Evolutionary conservation across 2,888 invertebrate genomes (phyloP), one percentile per base, ranked within the genome.

Genomic region (Pristionchus maxplancki): DNA sequence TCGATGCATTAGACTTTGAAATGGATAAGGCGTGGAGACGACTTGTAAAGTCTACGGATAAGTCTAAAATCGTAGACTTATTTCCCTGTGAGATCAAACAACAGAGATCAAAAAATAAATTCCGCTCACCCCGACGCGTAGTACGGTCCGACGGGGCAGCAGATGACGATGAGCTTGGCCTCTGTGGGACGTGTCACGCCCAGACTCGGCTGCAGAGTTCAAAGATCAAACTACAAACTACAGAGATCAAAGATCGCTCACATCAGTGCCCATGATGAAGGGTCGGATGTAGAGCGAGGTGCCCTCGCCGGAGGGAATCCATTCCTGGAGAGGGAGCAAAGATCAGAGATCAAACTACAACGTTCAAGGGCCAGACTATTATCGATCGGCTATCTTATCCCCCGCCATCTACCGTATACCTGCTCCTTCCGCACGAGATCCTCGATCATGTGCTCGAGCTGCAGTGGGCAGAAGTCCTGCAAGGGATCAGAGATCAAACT

Each of bases 211-310:
- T 98, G 95, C 78, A 95, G 24, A 58, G 20, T 31, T 34, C 58
- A 64, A 62, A 62, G 84, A 64, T 64, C 20, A 67, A 11, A 11
- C n/a, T n/a, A n/a, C n/a, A 44, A 40, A 58, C 5, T 20, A 44
- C 15, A 2, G 40, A 24, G 28, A 44, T 1, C 40, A 40, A 11
- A 17, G 34, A 74, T 40, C 31, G 24, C n/a, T 13, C 64, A 3
- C 98, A 96, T 99, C 98, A 89, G 97, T 97, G 89, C 97, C 98
- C 94, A 99, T 98, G 88, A 98, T 95, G 17, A 98, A 97, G 37
- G 99, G 99, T 93, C 99, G 96, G 91, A 99, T 97, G 95, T 99
- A 99, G 53, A 99, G 96, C 93, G 98, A 97, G 92, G 97, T 97
- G 58, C 97, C 96, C 93, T 92, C 90, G 20, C 97, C 96, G 95